Evolutionary conservation across 2,113 vertebrate genomes (phyloP).

Genomic region (Rutilus rutilus): DNA sequence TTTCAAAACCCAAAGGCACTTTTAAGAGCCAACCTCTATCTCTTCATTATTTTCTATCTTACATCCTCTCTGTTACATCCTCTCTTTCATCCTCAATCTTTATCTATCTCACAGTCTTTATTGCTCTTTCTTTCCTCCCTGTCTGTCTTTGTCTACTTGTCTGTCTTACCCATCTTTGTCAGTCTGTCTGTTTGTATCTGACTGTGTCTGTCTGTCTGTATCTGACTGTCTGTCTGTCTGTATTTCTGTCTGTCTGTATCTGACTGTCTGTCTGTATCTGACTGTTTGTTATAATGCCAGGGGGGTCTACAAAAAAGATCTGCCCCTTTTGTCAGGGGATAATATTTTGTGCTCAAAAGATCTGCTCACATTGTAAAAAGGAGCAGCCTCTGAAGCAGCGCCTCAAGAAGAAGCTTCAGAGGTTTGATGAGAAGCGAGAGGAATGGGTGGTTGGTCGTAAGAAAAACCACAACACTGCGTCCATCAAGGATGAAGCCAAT

Average conservation of each 20-base stretch:
- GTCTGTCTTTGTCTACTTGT: background rate
- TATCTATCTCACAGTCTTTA: background rate
- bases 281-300: background rate
- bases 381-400: background rate
- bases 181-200: background rate
- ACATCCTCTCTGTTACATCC: background rate
- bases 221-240: too few relatives aligned
- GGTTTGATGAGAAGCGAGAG: background rate
- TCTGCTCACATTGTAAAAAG: background rate
- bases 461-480: background rate
- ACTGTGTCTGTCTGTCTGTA: background rate
- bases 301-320: background rate
- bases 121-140: background rate
- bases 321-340: background rate
- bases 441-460: background rate
- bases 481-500: background rate
- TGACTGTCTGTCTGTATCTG: background rate
- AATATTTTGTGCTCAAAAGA: background rate
- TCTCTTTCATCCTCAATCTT: background rate
- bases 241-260: too few relatives aligned
- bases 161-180: too few relatives aligned
- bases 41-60: background rate
- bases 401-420: conserved; percentile 3
- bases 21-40: background rate
- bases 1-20: too few relatives aligned